Evolutionary conservation across 2,113 vertebrate species (phyloP).

Genomic region (Bos javanicus): DNA sequence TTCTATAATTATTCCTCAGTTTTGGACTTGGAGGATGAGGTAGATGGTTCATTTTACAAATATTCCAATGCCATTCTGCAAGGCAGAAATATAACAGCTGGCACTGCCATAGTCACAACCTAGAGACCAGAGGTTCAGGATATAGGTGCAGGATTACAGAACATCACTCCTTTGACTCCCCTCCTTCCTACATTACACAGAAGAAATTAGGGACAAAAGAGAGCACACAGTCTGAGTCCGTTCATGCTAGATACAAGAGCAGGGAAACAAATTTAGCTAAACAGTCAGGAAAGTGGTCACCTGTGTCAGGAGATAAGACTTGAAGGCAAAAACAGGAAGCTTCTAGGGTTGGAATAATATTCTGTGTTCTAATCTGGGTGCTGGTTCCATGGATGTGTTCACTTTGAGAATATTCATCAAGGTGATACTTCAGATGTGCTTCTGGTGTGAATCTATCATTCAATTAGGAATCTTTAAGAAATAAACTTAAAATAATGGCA

Average conservation of each 20-base stretch:
- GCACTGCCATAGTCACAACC: background rate
- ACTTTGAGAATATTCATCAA: background rate
- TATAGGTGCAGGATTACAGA: background rate
- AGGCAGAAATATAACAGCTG: background rate
- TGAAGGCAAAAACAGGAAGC: accelerated
- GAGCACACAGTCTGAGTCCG: background rate
- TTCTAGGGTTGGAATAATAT: too few species aligned
- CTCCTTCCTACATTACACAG: background rate
- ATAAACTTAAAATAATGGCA: background rate
- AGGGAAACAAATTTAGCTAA: background rate
- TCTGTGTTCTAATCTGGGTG: too few species aligned
- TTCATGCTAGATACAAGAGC: background rate
- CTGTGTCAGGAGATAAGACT: background rate
- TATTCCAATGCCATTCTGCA: background rate
- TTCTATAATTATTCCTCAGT: background rate
- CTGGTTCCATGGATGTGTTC: background rate
- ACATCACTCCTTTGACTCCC: accelerated
- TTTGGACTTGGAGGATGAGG: background rate
- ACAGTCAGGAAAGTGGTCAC: background rate
- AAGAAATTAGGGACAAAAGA: background rate
- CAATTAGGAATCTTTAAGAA: background rate
- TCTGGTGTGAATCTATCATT: background rate
- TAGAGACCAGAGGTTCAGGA: background rate
- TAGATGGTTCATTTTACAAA: background rate
- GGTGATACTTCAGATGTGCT: background rate